Evolutionary conservation across 2,797 vertebrate genomes (phyloP).

Genomic region (Phalanger gymnotis): DNA sequence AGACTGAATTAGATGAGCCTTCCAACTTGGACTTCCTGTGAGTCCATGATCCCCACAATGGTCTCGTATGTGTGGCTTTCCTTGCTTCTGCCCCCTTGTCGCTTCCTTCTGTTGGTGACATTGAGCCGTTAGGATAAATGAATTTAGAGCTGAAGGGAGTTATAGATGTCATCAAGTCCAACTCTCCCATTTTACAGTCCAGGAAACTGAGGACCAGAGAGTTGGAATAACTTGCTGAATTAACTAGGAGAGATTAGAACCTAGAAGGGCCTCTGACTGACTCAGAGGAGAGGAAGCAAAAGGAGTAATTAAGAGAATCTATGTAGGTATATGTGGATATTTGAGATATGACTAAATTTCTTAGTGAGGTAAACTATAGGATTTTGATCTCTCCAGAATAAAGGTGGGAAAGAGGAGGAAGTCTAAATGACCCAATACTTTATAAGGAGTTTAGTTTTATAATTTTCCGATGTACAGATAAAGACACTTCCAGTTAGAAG

Average conservation of each 20-base stretch:
- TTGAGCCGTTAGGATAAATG: not conserved
- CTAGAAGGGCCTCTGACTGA: not conserved
- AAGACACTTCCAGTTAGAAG: not conserved
- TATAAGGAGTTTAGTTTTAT: not conserved
- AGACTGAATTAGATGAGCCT: not conserved
- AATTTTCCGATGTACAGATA: not conserved
- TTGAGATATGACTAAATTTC: not conserved
- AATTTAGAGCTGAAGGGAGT: not conserved
- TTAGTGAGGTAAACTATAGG: not conserved
- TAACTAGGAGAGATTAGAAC: not conserved
- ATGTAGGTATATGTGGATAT: not conserved
- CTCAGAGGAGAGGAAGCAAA: not conserved
- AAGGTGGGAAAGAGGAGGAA: not conserved
- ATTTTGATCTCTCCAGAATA: not conserved
- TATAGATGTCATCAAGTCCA: not conserved
- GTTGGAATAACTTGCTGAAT: not conserved
- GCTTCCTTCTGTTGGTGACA: not conserved
- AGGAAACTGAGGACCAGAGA: not conserved
- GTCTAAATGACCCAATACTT: not conserved
- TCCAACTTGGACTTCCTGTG: not conserved
- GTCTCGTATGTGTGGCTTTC: not conserved
- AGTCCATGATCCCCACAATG: not conserved
- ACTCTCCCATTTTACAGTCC: not conserved
- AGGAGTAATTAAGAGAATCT: not conserved
- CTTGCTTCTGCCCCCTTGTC: not conserved